phyloP scores from a whole-genome alignment of 2,113 vertebrate genomes.

The Cervus canadensis region DNA sequence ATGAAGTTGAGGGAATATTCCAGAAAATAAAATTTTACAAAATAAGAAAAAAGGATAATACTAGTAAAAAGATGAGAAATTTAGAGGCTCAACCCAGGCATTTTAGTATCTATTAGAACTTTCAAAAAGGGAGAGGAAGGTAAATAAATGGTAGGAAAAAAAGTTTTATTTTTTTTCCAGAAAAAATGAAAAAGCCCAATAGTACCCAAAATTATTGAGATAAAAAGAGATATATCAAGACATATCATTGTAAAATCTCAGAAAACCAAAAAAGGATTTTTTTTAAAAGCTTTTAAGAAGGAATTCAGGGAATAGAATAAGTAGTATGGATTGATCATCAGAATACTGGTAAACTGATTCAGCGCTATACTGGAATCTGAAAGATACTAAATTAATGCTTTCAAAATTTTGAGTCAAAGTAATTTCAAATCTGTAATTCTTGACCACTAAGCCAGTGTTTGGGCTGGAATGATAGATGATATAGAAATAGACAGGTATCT shows the following conservation, averaged over 20 bases:
- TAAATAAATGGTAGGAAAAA: not conserved
- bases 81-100: not conserved
- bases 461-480: not conserved
- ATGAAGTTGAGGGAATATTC: not conserved
- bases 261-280: not conserved
- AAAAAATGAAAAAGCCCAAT: not conserved
- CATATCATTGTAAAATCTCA: not conserved
- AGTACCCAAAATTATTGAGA: not conserved
- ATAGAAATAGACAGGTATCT: not conserved
- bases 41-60: not conserved
- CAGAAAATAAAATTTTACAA: not conserved
- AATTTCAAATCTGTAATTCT: not conserved
- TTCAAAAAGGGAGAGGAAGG: not conserved
- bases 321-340: not conserved
- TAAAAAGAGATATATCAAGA: not conserved
- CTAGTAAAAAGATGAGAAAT: not conserved
- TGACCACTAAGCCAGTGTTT: not conserved
- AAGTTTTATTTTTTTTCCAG: not conserved
- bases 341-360: not conserved
- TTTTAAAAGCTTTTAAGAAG: not conserved
- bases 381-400: not conserved
- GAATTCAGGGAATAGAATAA: not conserved
- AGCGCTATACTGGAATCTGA: not conserved
- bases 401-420: not conserved
- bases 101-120: not conserved